phyloP scores from a whole-genome alignment of 2,797 vertebrate species.

The Semaprochilodus insignis region DNA sequence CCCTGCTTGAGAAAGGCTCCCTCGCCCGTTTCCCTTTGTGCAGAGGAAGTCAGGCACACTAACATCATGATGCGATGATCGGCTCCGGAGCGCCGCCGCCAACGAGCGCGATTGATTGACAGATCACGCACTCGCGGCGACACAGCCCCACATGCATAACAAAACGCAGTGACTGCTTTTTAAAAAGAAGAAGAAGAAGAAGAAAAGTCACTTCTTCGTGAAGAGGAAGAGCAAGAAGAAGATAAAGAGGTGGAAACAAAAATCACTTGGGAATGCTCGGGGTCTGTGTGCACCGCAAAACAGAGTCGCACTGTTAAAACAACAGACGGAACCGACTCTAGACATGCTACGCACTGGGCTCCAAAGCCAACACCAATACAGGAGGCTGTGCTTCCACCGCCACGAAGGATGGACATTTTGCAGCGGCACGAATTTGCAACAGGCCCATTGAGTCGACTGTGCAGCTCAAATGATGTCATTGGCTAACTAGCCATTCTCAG shows the following conservation, averaged over 20 bases:
- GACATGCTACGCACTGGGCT: conserved; percentile 40
- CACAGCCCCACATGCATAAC: conserved; percentile 45
- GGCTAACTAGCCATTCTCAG: conserved; percentile 98
- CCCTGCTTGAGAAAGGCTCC: conserved; percentile 94
- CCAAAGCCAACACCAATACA: neutral
- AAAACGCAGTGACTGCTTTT: conserved; percentile 41
- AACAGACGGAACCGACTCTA: conserved; percentile 33
- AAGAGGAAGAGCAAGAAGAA: conserved; percentile 13
- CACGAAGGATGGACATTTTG: conserved; percentile 70
- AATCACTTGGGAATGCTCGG: conserved; percentile 25
- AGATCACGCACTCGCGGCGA: conserved; percentile 74
- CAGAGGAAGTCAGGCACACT: conserved; percentile 96
- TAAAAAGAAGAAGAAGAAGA: conserved; percentile 35
- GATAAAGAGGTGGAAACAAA: conserved; percentile 36
- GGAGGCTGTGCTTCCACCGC: conserved; percentile 46
- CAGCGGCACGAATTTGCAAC: conserved; percentile 83
- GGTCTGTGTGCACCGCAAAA: conserved; percentile 28
- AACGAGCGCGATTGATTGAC: conserved; percentile 95
- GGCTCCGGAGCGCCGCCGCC: conserved; percentile 84
- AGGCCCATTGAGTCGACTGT: conserved; percentile 90
- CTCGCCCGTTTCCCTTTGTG: conserved; percentile 89
- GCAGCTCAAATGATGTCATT: conserved; percentile 95
- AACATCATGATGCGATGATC: conserved; percentile 94
- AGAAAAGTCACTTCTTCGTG: conserved; percentile 21
- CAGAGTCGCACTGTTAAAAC: conserved; percentile 37